Evolutionary conservation across 2,113 vertebrate genomes (phyloP).

Genomic region (Chloroceryle aenea): DNA sequence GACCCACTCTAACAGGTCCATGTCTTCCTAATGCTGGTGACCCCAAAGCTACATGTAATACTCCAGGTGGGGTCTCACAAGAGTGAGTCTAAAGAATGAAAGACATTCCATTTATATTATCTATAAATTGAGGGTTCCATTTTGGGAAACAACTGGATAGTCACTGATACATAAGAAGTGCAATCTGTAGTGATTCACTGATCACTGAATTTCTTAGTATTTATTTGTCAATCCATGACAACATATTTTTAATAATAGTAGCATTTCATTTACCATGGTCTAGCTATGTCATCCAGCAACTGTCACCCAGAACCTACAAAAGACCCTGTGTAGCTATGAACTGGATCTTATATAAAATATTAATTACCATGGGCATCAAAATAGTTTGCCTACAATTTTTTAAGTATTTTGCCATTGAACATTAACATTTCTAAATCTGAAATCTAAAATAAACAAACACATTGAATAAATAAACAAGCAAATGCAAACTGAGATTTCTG

Average conservation of each 20-base stretch:
- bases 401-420: not conserved
- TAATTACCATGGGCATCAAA: not conserved
- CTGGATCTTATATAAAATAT: not conserved
- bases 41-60: not conserved
- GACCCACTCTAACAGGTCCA: not conserved
- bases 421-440: not conserved
- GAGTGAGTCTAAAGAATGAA: not conserved
- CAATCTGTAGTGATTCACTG: not conserved
- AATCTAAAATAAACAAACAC: not conserved
- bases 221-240: not conserved
- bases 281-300: not conserved
- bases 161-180: not conserved
- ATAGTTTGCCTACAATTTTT: not conserved
- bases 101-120: not conserved
- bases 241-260: not conserved
- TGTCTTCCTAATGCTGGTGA: not conserved
- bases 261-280: not conserved
- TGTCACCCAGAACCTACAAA: not conserved
- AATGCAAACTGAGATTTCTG: not conserved
- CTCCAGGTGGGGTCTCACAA: not conserved
- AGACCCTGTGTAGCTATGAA: not conserved
- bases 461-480: not conserved
- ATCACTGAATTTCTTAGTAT: not conserved
- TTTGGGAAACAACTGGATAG: not conserved
- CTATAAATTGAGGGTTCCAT: not conserved